Percentiles rank a stretch among this genome's conserved stretches.
Conservation (phyloP, 2,797 vertebrate genomes). For the Merluccius polli region DNA sequence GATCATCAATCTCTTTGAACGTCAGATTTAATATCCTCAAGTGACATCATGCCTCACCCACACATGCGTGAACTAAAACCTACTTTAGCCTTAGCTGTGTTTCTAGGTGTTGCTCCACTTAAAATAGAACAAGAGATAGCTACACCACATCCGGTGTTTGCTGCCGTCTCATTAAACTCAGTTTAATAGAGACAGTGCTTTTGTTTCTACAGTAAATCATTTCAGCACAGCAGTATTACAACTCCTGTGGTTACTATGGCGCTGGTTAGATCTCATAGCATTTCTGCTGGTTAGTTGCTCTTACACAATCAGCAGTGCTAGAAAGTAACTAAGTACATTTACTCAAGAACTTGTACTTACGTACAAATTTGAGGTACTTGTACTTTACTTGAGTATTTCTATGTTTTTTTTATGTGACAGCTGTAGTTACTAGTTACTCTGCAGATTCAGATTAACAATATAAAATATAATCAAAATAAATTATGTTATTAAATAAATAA, state of each 20-base stretch:
- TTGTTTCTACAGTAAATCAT: constrained; percentile 49
- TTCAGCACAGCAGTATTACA: neutral
- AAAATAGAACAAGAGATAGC: constrained; percentile 21
- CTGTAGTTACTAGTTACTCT: no score
- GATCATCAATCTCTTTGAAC: no score
- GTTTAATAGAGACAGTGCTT: constrained; percentile 49
- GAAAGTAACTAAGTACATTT: no score
- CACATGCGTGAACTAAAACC: neutral
- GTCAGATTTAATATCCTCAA: neutral
- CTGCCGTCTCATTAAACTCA: constrained; percentile 23
- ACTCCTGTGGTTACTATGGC: neutral
- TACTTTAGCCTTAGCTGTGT: neutral
- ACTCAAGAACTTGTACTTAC: no score
- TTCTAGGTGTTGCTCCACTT: neutral
- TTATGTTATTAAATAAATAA: no score
- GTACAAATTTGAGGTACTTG: no score
- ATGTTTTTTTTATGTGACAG: no score
- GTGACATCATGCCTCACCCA: neutral
- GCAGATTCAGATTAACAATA: no score
- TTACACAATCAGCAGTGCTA: neutral
- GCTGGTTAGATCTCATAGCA: neutral
- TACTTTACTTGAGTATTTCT: no score
- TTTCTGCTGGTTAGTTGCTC: neutral
- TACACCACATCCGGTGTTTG: constrained; percentile 38
- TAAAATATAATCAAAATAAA: no score